Conservation (phyloP, 2,888 invertebrate species). For the Muschampia plurimacula region DNA sequence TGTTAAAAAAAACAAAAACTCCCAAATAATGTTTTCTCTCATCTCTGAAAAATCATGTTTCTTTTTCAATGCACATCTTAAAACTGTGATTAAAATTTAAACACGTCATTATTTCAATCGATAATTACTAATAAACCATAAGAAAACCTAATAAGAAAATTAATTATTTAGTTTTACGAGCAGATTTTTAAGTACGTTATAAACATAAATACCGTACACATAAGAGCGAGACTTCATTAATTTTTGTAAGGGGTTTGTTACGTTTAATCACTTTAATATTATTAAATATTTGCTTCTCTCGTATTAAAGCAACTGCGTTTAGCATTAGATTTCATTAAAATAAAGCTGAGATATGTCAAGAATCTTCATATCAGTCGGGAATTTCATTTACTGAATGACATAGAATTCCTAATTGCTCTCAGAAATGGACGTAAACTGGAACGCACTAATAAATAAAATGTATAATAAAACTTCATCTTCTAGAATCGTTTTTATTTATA, state of each 20-base stretch:
- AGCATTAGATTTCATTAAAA: neutral
- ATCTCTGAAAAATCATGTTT: neutral
- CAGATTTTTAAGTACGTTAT: neutral
- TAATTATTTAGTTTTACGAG: neutral
- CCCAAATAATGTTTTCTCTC: neutral
- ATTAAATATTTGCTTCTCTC: neutral
- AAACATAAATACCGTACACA: neutral
- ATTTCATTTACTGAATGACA: slow-evolving; percentile 27
- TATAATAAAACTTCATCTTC: slow-evolving; percentile 38
- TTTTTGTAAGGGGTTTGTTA: neutral
- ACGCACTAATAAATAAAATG: slow-evolving; percentile 4
- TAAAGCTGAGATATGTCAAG: neutral
- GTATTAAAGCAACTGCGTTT: neutral
- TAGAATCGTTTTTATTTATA: slow-evolving; percentile 57
- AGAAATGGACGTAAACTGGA: slow-evolving; percentile 11
- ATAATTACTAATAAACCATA: neutral
- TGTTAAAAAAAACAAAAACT: too few relatives aligned
- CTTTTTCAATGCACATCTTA: too few relatives aligned
- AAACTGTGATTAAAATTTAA: neutral
- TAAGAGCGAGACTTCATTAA: neutral
- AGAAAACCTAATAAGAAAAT: slow-evolving; percentile 16
- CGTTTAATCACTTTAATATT: neutral
- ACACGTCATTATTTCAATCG: neutral
- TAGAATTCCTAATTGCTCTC: slow-evolving; percentile 9
- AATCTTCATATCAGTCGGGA: slow-evolving; percentile 15